Conservation (phyloP, 2,888 invertebrate genomes). For the Coenonympha arcania region DNA sequence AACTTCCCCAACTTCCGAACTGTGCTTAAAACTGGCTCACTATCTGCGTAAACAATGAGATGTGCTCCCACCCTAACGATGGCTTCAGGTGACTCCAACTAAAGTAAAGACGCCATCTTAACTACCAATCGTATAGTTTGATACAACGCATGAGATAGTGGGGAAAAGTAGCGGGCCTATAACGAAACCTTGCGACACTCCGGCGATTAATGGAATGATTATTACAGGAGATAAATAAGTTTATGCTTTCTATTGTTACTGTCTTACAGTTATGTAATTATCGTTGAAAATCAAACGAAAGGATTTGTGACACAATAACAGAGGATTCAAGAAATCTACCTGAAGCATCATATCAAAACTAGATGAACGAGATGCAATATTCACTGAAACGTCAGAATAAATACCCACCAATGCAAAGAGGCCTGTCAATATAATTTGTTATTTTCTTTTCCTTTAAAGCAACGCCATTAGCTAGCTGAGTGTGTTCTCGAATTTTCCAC, state of each 20-base stretch:
- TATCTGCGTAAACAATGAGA: conserved; percentile 60
- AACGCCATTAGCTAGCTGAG: conserved; percentile 61
- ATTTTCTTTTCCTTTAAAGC: conserved; percentile 64
- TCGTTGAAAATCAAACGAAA: too few relatives aligned
- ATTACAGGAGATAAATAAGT: too few relatives aligned
- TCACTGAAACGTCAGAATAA: too few relatives aligned
- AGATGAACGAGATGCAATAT: too few relatives aligned
- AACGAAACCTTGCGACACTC: conserved; percentile 52
- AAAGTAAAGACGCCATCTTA: conserved; percentile 39
- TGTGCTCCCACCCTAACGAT: conserved; percentile 47
- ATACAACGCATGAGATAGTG: conserved; percentile 59
- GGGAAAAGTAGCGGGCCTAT: conserved; percentile 59
- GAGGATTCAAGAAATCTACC: too few relatives aligned
- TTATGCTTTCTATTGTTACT: too few relatives aligned
- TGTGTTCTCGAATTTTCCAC: conserved; percentile 51
- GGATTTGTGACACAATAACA: too few relatives aligned
- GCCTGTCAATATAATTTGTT: conserved; percentile 67
- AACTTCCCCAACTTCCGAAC: conserved; percentile 41
- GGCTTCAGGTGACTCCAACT: conserved; percentile 42
- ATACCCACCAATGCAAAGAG: neutral
- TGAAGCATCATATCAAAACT: too few relatives aligned
- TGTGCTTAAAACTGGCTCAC: conserved; percentile 54
- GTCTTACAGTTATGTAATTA: too few relatives aligned
- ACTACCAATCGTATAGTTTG: conserved; percentile 44
- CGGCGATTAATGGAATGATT: conserved; percentile 42